Base-by-base conservation (phyloP, 2,888 invertebrate genomes). In the Ichneumoninae sp. region DNA sequence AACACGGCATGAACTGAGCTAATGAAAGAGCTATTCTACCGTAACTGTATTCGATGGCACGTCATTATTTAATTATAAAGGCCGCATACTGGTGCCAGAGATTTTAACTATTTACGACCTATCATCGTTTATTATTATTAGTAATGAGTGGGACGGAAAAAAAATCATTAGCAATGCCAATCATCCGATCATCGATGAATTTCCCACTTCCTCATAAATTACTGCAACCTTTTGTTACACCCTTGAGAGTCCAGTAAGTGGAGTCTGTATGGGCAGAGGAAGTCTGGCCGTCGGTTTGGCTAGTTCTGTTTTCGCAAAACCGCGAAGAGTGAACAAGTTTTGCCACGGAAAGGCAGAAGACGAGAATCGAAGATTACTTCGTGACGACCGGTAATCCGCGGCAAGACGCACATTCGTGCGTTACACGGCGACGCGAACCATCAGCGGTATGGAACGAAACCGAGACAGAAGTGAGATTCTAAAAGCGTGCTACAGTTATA, bases 1-100 rank as follows among this genome's bases (percentile, higher is more conserved):
- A 80, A 80, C 65, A 83, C 68, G 68, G 50, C 66, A 62, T 30
- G 72, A 80, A 81, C 72, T 62, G 77, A 50, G 81, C 83, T 84
- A 84, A 84, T 84, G 83, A 84, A 84, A 84, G 83, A 83, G 80
- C 80, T 76, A 80, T 83, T 66, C 83, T 66, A 65, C 69, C 77
- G 77, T 80, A 81, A 77, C 80, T 74, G 77, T 81, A 81, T 84
- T 84, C 69, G 80, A 84, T 84, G 72, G 47, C 81, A 81, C 74
- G 81, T 81, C 72, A 84, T 81, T 81, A 84, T 81, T 77, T 72
- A 77, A 81, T 84, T 81, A 77, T 72, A 80, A 84, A 77, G 68
- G 19, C 65, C 47, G 50, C 52, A 65, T 44, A 44, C 54, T 26
- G 33, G 8, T 50, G 22, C 62, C 40, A 50, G 57, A 60, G 54